Evolutionary conservation across 2,888 invertebrate species (phyloP).

Genomic region (Diabrotica balteata): DNA sequence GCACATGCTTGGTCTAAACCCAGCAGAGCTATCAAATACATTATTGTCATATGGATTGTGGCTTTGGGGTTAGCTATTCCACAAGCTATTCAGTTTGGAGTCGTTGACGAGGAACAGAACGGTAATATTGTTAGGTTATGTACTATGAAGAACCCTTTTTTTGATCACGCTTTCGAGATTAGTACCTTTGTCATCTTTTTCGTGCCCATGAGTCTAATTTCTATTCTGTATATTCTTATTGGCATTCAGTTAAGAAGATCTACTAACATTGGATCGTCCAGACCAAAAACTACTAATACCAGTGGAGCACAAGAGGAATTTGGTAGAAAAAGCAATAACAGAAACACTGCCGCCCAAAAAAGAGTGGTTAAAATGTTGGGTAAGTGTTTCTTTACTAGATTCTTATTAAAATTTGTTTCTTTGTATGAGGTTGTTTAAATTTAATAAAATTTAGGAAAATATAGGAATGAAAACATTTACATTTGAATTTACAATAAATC

Average conservation of each 20-base stretch:
- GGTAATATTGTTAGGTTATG: constrained; percentile 43
- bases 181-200: constrained; percentile 85
- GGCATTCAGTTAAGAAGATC: constrained; percentile 75
- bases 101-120: constrained; percentile 35
- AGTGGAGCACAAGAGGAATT: constrained; percentile 27
- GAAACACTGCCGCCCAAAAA: constrained; percentile 57
- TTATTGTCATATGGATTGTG: constrained; percentile 78
- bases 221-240: constrained; percentile 80
- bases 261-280: constrained; percentile 34
- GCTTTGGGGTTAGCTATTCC: constrained; percentile 78
- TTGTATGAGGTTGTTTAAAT: neutral
- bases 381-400: constrained; percentile 61
- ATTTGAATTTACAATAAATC: too few relatives aligned
- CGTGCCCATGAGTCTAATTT: constrained; percentile 85
- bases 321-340: constrained; percentile 33
- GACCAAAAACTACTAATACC: constrained; percentile 9
- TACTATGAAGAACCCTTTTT: constrained; percentile 58
- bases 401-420: neutral
- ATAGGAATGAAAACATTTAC: constrained; percentile 1
- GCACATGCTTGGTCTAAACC: constrained; percentile 87
- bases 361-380: constrained; percentile 82
- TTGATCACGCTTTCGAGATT: constrained; percentile 78
- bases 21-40: constrained; percentile 81
- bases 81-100: constrained; percentile 64
- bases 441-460: neutral